Evolutionary conservation across 2,888 invertebrate genomes (phyloP), one percentile per base, ranked within the genome.

Genomic region (Vanessa cardui): DNA sequence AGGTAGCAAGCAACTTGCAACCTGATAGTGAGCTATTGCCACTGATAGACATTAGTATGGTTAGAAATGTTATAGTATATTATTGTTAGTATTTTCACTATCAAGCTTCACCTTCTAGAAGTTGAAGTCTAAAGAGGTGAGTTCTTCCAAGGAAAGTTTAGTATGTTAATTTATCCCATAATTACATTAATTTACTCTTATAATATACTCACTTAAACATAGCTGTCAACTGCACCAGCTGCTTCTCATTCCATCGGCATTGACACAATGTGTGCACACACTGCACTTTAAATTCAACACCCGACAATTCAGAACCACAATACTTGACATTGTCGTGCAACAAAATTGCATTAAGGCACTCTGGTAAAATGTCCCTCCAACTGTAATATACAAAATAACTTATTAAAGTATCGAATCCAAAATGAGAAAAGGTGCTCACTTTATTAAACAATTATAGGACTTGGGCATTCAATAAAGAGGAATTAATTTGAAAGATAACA

Each of bases 351-450:
- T 93, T 93, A 50, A 95, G 77, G 68, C 95, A 84, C 70, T 94
- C 94, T 18, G 96, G 96, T 5, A 96, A 80, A 1, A 96, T 79
- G 73, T 96, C 95, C 73, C 94, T 94, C 96, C 96, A 96, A 73
- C 95, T 96, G 75, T 1, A 80, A 80, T 67, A 39, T 39, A 39
- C 4, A 39, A 39, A 39, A 6, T 52, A 52, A 21, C 15, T 21
- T 6, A 49, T 49, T 20, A 7, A 18, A 4, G 9, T 9, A 49
- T 49, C 7, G 9, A 9, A 47, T 18, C 8, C 49, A 20, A 49
- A 49, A 7, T 18, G 18, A 20, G 20, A 9, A 49, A 18, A 49
- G 8, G 12, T 39, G 9, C 4, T 39, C 12, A 39, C 3, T 12
- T 39, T 12, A 3, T 26, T 4, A 26, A 4, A 26, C 26, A 26